A percentile compares a stretch with the other conserved stretches of the same genome.
phyloP scores from a whole-genome alignment of 2,113 vertebrate species.

The Erpornis zantholeuca region DNA sequence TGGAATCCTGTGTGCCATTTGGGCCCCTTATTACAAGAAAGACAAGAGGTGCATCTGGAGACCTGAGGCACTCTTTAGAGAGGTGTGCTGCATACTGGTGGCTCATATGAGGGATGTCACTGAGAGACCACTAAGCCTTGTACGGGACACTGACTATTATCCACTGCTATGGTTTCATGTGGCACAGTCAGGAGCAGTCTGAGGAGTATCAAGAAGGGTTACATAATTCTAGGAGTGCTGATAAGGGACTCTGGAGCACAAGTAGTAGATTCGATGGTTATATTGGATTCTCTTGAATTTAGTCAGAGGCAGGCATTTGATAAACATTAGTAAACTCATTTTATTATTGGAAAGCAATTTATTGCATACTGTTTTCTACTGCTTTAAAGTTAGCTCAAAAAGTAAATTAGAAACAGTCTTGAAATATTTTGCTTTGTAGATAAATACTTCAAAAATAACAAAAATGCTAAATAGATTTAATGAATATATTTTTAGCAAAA shows the following conservation, averaged over 20 bases:
- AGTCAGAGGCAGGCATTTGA: background rate
- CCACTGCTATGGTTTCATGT: background rate
- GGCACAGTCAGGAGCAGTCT: background rate
- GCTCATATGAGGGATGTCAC: background rate
- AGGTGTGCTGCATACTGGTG: background rate
- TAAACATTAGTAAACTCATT: background rate
- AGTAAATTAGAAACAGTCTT: background rate
- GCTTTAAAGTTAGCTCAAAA: background rate
- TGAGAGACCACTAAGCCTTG: background rate
- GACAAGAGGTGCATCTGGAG: background rate
- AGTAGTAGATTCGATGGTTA: background rate
- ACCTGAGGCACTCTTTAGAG: background rate
- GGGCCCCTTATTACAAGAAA: background rate
- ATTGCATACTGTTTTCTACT: background rate
- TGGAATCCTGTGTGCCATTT: rapidly evolving
- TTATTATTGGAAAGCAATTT: background rate
- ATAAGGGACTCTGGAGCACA: background rate
- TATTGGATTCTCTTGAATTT: background rate
- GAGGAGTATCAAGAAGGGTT: background rate
- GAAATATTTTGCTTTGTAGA: background rate
- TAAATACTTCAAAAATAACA: background rate
- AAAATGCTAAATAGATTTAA: background rate
- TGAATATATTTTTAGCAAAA: background rate
- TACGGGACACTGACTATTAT: background rate
- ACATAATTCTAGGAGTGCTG: background rate